phyloP scores from a whole-genome alignment of 2,888 invertebrate genomes.

The Bruchidius siliquastri region DNA sequence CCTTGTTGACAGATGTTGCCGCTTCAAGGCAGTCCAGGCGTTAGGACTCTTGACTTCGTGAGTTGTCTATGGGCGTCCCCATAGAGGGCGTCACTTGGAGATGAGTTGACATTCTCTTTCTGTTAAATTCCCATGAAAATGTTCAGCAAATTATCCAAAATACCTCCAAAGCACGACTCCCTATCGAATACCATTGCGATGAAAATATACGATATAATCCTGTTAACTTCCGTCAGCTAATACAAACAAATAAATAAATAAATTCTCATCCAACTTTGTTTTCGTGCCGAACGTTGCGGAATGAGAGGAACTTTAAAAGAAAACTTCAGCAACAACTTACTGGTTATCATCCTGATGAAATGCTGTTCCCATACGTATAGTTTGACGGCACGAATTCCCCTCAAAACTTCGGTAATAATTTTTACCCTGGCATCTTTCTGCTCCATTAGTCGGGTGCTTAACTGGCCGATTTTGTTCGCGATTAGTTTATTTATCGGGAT shows the following conservation, averaged over 20 bases:
- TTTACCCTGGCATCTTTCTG: slow-evolving; percentile 88
- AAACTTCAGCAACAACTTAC: slow-evolving; percentile 47
- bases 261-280: slow-evolving; percentile 14
- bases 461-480: slow-evolving; percentile 80
- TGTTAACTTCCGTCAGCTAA: slow-evolving; percentile 14
- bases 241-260: slow-evolving; percentile 16
- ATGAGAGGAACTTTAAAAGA: slow-evolving; percentile 14
- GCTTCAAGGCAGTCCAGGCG: too few species aligned
- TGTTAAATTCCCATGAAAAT: neutral
- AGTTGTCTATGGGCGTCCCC: too few species aligned
- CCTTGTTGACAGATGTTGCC: too few species aligned
- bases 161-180: neutral
- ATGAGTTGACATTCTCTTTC: neutral
- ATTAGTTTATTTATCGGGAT: slow-evolving; percentile 91
- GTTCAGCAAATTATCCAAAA: too few species aligned
- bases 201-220: neutral
- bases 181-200: neutral
- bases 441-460: slow-evolving; percentile 84
- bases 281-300: slow-evolving; percentile 14
- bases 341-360: slow-evolving; percentile 67
- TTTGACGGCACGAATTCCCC: slow-evolving; percentile 86
- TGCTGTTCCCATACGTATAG: slow-evolving; percentile 90
- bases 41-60: too few species aligned
- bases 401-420: slow-evolving; percentile 79
- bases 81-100: too few species aligned